These are phyloP conservation scores for Acronicta psi DNA, from an alignment of 2,888 invertebrate species.

Conservation along the genomic window DNA sequence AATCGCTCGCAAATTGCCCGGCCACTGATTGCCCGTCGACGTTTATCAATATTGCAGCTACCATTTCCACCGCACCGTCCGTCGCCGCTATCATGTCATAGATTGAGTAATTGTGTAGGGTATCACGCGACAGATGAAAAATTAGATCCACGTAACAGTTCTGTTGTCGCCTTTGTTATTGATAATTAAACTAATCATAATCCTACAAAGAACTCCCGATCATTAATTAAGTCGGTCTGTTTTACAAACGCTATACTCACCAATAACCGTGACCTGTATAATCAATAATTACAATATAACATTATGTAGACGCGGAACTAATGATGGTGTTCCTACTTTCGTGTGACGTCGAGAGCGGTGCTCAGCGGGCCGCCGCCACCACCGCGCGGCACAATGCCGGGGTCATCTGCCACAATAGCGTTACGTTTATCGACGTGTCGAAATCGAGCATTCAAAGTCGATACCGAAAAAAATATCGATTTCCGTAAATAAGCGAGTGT, in stretches of 20 bases:
- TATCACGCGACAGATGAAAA: slow-evolving; percentile 66
- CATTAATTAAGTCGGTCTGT: slow-evolving; percentile 80
- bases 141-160: slow-evolving; percentile 66
- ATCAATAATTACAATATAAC: slow-evolving; percentile 87
- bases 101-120: slow-evolving; percentile 60
- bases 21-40: slow-evolving; percentile 81
- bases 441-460: slow-evolving; percentile 83
- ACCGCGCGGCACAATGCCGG: slow-evolving; percentile 71
- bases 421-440: slow-evolving; percentile 86
- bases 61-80: slow-evolving; percentile 60
- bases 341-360: slow-evolving; percentile 69
- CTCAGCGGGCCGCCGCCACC: slow-evolving; percentile 72
- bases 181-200: slow-evolving; percentile 74
- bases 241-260: slow-evolving; percentile 73
- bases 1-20: slow-evolving; percentile 85
- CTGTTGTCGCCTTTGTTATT: slow-evolving; percentile 69
- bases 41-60: slow-evolving; percentile 86
- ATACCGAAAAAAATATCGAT: slow-evolving; percentile 89
- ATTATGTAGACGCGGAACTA: slow-evolving; percentile 82
- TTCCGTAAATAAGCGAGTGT: slow-evolving; percentile 89
- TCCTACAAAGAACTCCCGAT: slow-evolving; percentile 63
- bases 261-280: slow-evolving; percentile 83
- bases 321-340: slow-evolving; percentile 74
- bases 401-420: slow-evolving; percentile 85
- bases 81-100: slow-evolving; percentile 61